Percentiles rank a stretch among this genome's conserved stretches.
Evolutionary conservation across 1,140 invertebrate genomes (phyloP).

Genomic region (Drosophila pandora): DNA sequence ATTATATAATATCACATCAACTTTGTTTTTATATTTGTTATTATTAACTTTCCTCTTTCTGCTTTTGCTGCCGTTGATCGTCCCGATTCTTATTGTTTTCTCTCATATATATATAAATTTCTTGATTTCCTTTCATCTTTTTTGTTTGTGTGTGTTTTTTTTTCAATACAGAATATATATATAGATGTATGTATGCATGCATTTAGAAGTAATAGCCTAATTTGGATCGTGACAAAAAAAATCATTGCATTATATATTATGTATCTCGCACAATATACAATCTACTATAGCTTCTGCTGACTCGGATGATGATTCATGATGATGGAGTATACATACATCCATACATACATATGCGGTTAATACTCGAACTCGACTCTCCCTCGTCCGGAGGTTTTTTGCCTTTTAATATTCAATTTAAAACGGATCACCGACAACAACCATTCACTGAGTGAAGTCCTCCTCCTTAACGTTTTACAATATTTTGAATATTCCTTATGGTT

Average conservation of each 20-base stretch:
- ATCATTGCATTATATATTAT: slow-evolving; percentile 18
- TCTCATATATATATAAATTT: slow-evolving; percentile 46
- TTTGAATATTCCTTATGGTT: slow-evolving; percentile 66
- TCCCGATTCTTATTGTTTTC: slow-evolving; percentile 62
- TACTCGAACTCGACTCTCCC: slow-evolving; percentile 61
- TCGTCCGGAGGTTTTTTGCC: slow-evolving; percentile 22
- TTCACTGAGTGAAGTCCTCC: slow-evolving; percentile 66
- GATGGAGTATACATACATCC: slow-evolving; percentile 33
- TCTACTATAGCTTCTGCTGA: not conserved
- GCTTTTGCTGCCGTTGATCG: slow-evolving; percentile 22
- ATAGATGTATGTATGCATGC: slow-evolving; percentile 36
- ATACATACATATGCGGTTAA: slow-evolving; percentile 61
- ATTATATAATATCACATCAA: slow-evolving; percentile 84
- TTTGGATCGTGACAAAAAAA: slow-evolving; percentile 54
- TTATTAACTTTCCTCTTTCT: slow-evolving; percentile 44
- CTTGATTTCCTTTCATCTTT: slow-evolving; percentile 3
- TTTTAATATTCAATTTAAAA: slow-evolving; percentile 49
- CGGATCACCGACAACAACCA: slow-evolving; percentile 68
- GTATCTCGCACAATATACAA: slow-evolving; percentile 17
- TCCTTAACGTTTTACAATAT: slow-evolving; percentile 65
- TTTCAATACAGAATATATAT: slow-evolving; percentile 32
- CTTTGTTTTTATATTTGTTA: slow-evolving; percentile 78
- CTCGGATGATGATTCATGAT: slow-evolving; percentile 25
- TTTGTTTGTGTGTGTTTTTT: not conserved
- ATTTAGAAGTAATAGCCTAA: slow-evolving; percentile 57